phyloP scores from a whole-genome alignment of 1,140 invertebrate species.

The Drosophila pruinosa region DNA sequence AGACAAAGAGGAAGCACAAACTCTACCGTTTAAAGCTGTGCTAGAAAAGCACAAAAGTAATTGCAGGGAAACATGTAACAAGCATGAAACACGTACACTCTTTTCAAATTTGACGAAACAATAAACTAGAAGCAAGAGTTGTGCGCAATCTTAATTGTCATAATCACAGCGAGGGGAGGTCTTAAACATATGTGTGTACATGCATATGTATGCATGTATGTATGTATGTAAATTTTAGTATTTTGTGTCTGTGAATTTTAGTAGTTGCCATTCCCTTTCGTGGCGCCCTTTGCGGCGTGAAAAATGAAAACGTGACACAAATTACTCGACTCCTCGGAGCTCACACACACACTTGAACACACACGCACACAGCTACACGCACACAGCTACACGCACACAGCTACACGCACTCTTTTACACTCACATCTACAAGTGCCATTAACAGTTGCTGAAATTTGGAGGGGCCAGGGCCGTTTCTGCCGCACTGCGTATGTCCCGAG shows the following conservation, averaged over 20 bases:
- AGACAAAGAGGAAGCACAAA: neutral
- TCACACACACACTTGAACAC: constrained; percentile 16
- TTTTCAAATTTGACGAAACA: constrained; percentile 22
- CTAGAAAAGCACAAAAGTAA: neutral
- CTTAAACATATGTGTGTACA: constrained; percentile 4
- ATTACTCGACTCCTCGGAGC: constrained; percentile 56
- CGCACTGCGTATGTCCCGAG: constrained; percentile 68
- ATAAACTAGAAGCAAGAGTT: constrained; percentile 37
- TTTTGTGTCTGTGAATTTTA: neutral
- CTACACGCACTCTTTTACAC: neutral
- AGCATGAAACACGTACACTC: constrained; percentile 36
- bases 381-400: constrained; percentile 18
- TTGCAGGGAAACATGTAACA: constrained; percentile 23
- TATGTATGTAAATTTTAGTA: neutral
- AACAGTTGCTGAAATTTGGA: constrained; percentile 38
- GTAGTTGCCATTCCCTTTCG: constrained; percentile 13
- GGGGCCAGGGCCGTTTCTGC: constrained; percentile 7
- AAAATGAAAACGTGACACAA: constrained; percentile 79
- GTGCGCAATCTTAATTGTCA: constrained; percentile 64
- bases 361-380: neutral
- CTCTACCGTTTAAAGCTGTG: neutral
- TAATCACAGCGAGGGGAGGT: constrained; percentile 57
- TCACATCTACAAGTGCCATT: constrained; percentile 47
- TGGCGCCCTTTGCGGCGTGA: constrained; percentile 64
- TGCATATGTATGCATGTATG: neutral